Conservation (phyloP, 1,140 invertebrate genomes). For the Ostrea denselamellosa region DNA sequence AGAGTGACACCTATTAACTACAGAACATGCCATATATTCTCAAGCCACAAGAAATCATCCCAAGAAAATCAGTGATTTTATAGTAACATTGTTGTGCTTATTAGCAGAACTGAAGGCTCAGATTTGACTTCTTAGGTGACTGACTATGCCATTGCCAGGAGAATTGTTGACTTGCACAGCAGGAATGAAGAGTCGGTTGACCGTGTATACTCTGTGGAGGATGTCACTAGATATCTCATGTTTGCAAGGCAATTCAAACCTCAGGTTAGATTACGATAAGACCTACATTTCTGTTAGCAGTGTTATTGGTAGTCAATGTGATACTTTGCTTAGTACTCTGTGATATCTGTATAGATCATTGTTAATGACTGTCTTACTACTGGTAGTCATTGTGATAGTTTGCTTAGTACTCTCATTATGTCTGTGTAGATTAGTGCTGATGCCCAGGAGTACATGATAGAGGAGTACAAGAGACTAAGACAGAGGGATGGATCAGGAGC, state of each 20-base stretch:
- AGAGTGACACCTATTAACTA: not conserved
- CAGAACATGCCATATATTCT: not conserved
- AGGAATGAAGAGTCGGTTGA: slow-evolving; percentile 88
- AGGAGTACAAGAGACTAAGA: slow-evolving; percentile 92
- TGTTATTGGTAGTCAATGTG: too few species aligned
- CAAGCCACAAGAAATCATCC: not conserved
- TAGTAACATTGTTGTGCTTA: too few species aligned
- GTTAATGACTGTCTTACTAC: too few species aligned
- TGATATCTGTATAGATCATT: too few species aligned
- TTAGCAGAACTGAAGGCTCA: too few species aligned
- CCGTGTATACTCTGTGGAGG: slow-evolving; percentile 74
- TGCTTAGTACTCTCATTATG: not conserved
- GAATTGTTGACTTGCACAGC: slow-evolving; percentile 96
- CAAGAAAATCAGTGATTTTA: not conserved
- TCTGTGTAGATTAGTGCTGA: slow-evolving; percentile 83
- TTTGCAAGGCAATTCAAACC: slow-evolving; percentile 99
- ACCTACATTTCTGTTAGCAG: not conserved
- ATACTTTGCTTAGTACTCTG: too few species aligned
- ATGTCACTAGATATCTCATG: slow-evolving; percentile 94
- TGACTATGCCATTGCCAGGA: slow-evolving; percentile 96
- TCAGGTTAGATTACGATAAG: slow-evolving; percentile 83
- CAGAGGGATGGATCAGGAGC: slow-evolving; percentile 89
- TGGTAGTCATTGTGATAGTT: too few species aligned
- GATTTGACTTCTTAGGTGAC: slow-evolving; percentile 80
- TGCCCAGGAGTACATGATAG: slow-evolving; percentile 87